Evolutionary conservation across 2,797 vertebrate species (phyloP).

Genomic region (Enteromius treurensis): DNA sequence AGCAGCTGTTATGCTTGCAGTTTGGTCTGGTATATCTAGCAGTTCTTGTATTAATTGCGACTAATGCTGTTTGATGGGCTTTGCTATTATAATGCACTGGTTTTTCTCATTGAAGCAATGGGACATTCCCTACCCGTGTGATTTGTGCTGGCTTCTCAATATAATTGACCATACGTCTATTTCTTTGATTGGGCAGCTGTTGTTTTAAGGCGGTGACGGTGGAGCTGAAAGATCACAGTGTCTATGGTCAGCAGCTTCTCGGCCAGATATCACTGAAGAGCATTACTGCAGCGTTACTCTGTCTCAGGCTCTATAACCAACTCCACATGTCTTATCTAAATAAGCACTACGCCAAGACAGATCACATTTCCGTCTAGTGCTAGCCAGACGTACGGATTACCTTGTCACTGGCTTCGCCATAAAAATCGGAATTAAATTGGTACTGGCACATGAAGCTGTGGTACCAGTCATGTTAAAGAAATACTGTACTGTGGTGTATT

Average conservation of each 20-base stretch:
- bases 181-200: constrained; percentile 34
- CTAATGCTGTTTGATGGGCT: constrained; percentile 15
- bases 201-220: constrained; percentile 6
- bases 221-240: constrained; percentile 40
- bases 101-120: background rate
- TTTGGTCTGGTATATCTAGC: constrained; percentile 17
- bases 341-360: constrained; percentile 56
- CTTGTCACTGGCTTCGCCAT: constrained; percentile 56
- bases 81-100: background rate
- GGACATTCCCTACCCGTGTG: background rate
- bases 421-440: constrained; percentile 53
- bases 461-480: constrained; percentile 52
- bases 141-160: background rate
- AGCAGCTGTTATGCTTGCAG: constrained; percentile 8
- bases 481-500: constrained; percentile 38
- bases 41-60: background rate
- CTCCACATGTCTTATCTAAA: constrained; percentile 67
- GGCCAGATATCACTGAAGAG: constrained; percentile 34
- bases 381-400: constrained; percentile 59
- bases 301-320: constrained; percentile 52
- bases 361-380: constrained; percentile 57
- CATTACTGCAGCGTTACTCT: constrained; percentile 32
- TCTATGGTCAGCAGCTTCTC: constrained; percentile 19
- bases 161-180: constrained; percentile 12
- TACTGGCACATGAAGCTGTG: constrained; percentile 54